phyloP scores from a whole-genome alignment of 2,888 invertebrate genomes.

The Adineta ricciae region DNA sequence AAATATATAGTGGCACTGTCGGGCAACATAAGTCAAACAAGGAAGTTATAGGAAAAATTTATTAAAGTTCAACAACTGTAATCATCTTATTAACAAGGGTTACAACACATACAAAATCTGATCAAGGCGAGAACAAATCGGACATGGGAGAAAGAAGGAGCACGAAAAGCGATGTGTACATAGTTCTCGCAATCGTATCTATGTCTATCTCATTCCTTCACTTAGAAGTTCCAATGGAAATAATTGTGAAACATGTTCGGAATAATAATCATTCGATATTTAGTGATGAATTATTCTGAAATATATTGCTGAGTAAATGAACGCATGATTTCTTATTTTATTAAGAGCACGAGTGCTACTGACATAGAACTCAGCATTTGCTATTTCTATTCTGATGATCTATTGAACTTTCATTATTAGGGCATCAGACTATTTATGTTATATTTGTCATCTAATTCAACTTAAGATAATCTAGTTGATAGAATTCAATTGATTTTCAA shows the following conservation, averaged over 20 bases:
- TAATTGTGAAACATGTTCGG: neutral
- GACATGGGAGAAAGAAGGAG: neutral
- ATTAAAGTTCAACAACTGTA: neutral
- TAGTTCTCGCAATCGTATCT: too few species aligned
- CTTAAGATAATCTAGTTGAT: neutral
- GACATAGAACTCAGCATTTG: neutral
- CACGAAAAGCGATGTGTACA: neutral
- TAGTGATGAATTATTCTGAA: neutral
- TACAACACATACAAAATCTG: neutral
- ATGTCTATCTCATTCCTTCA: too few species aligned
- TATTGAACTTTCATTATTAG: neutral
- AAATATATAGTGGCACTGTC: neutral
- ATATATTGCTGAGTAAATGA: neutral
- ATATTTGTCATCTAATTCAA: neutral
- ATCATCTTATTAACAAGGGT: neutral
- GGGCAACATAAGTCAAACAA: neutral
- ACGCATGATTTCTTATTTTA: neutral
- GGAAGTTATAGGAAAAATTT: neutral
- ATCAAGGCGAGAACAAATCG: neutral
- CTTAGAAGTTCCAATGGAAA: neutral
- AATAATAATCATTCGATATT: neutral
- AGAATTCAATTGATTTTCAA: neutral
- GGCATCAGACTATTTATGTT: neutral
- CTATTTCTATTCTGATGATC: neutral
- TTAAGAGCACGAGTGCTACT: neutral